Conservation (phyloP, 2,797 vertebrate species). For the Sorex maritimensis region DNA sequence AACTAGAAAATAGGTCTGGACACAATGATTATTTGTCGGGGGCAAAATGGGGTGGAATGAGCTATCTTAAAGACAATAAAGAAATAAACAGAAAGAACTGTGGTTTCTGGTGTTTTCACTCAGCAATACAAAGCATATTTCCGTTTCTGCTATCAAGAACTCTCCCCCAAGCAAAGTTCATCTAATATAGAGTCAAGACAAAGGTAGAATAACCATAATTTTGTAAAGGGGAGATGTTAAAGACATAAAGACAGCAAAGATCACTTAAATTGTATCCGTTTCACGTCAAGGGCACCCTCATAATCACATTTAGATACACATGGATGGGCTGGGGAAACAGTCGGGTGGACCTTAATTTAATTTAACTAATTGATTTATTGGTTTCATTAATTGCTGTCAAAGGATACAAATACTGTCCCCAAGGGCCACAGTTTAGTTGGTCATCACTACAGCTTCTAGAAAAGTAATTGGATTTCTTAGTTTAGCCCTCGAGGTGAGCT, state of each 20-base stretch:
- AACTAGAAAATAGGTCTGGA: background rate
- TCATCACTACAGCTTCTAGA: conserved; percentile 81
- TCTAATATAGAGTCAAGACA: conserved; percentile 65
- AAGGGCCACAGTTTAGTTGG: conserved; percentile 83
- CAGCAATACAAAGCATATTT: conserved; percentile 50
- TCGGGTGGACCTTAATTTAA: conserved; percentile 83
- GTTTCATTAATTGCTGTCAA: conserved; percentile 88
- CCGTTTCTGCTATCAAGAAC: conserved; percentile 60
- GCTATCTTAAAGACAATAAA: conserved; percentile 60
- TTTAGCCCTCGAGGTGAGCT: conserved; percentile 81
- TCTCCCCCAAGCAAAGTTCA: conserved; percentile 78
- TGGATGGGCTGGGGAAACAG: conserved; percentile 77
- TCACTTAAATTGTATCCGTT: conserved; percentile 70
- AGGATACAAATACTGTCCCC: conserved; percentile 84
- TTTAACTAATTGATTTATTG: conserved; percentile 88
- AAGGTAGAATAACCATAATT: conserved; percentile 77
- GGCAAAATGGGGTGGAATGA: conserved; percentile 76
- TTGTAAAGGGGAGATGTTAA: conserved; percentile 71
- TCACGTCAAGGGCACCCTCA: conserved; percentile 66
- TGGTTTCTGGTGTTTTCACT: conserved; percentile 12
- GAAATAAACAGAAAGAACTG: conserved; percentile 65
- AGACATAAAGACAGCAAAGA: conserved; percentile 71
- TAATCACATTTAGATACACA: conserved; percentile 82
- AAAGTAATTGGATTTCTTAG: conserved; percentile 86
- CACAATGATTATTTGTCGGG: conserved; percentile 51